Conservation (phyloP, 2,797 vertebrate species). For the Chaetodon trifasciatus region DNA sequence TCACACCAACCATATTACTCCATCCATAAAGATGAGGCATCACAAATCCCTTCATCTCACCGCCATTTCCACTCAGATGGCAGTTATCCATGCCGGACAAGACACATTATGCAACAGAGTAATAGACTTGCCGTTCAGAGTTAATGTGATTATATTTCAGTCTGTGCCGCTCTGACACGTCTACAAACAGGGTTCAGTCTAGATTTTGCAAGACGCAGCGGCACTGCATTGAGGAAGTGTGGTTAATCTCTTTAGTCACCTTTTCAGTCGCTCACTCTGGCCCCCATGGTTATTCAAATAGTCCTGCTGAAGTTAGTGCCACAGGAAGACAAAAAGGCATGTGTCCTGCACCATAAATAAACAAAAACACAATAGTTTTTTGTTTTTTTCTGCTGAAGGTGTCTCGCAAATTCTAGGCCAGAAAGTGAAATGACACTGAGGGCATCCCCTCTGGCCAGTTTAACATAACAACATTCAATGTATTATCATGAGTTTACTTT, state of each 20-base stretch:
- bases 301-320: slow-evolving; percentile 21
- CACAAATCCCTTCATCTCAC: slow-evolving; percentile 74
- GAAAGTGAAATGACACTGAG: slow-evolving; percentile 35
- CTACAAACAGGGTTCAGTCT: slow-evolving; percentile 63
- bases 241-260: slow-evolving; percentile 41
- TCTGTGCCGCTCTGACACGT: slow-evolving; percentile 59
- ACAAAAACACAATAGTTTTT: slow-evolving; percentile 40
- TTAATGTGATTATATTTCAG: slow-evolving; percentile 81
- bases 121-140: slow-evolving; percentile 79
- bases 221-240: slow-evolving; percentile 36
- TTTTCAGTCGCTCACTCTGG: slow-evolving; percentile 32
- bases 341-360: slow-evolving; percentile 50
- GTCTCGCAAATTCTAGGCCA: slow-evolving; percentile 14
- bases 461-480: slow-evolving; percentile 67
- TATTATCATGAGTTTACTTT: slow-evolving; percentile 59
- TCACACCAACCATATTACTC: slow-evolving; percentile 54
- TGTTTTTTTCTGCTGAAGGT: slow-evolving; percentile 26
- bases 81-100: slow-evolving; percentile 71
- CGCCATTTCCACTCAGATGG: slow-evolving; percentile 67
- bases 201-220: slow-evolving; percentile 40
- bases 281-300: slow-evolving; percentile 32
- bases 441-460: slow-evolving; percentile 43
- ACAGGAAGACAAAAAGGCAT: slow-evolving; percentile 19
- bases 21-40: slow-evolving; percentile 74
- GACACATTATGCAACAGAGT: slow-evolving; percentile 77